phyloP scores from a whole-genome alignment of 2,797 vertebrate species.

The Prionace glauca region DNA sequence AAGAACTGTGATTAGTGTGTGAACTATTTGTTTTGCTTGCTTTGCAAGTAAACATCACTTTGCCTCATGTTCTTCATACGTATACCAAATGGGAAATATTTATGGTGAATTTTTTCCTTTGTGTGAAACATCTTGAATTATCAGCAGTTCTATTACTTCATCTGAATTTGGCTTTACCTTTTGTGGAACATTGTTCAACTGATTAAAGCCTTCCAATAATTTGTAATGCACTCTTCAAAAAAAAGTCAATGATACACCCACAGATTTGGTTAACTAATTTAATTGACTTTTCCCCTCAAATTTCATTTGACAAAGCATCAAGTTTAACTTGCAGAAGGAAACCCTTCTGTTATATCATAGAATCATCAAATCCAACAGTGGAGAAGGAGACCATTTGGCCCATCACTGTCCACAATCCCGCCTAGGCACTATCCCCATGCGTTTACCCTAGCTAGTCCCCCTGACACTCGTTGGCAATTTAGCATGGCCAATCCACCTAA shows the following conservation, averaged over 20 bases:
- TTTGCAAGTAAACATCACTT: background rate
- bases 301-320: background rate
- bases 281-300: background rate
- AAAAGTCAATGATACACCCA: background rate
- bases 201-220: background rate
- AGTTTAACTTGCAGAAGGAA: background rate
- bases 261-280: background rate
- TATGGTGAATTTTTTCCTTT: background rate
- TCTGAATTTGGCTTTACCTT: background rate
- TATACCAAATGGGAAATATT: background rate
- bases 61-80: background rate
- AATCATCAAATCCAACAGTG: too few species aligned
- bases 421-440: too few species aligned
- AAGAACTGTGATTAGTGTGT: background rate
- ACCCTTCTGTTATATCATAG: background rate
- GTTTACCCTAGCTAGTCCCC: too few species aligned
- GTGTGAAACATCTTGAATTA: background rate
- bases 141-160: background rate
- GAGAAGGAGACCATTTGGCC: too few species aligned
- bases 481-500: too few species aligned
- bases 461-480: too few species aligned
- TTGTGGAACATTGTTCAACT: background rate
- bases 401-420: too few species aligned
- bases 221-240: background rate
- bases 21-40: background rate